A percentile compares a stretch with the other conserved stretches of the same genome.
Evolutionary conservation across 2,113 vertebrate species (phyloP).

Genomic region (Eurystomus gularis): DNA sequence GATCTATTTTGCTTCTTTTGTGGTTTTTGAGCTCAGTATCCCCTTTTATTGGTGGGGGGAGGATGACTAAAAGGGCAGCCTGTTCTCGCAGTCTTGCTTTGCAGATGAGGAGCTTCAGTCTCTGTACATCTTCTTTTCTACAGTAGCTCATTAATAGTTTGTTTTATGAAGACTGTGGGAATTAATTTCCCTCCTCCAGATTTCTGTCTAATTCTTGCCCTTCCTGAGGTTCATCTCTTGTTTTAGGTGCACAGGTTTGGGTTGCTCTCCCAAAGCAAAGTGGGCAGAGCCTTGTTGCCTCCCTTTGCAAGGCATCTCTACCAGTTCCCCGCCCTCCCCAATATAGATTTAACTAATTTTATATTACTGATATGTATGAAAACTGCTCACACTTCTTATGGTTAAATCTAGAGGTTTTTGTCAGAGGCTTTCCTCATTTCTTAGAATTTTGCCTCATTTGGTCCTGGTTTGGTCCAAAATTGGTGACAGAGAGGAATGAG

Average conservation of each 20-base stretch:
- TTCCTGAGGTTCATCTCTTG: neutral
- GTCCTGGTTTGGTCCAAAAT: neutral
- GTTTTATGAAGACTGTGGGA: neutral
- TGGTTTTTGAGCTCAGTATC: neutral
- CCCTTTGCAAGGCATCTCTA: neutral
- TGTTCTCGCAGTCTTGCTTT: neutral
- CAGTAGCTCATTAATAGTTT: neutral
- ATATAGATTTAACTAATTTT: neutral
- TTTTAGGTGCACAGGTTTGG: neutral
- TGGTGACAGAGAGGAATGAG: neutral
- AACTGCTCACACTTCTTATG: neutral
- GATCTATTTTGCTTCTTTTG: neutral
- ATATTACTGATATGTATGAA: neutral
- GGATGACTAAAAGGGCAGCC: neutral
- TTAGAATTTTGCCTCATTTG: neutral
- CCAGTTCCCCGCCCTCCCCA: rapidly evolving
- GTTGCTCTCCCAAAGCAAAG: neutral
- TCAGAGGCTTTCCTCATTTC: neutral
- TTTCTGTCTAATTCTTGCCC: neutral
- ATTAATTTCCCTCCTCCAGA: neutral
- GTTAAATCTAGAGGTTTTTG: neutral
- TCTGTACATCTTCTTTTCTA: neutral
- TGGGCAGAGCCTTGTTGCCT: neutral
- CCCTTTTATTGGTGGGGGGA: rapidly evolving
- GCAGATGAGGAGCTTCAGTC: neutral